Percentiles rank a stretch among this genome's conserved stretches.
Conservation (phyloP, 2,113 vertebrate species). For the Tetraodon nigroviridis region DNA sequence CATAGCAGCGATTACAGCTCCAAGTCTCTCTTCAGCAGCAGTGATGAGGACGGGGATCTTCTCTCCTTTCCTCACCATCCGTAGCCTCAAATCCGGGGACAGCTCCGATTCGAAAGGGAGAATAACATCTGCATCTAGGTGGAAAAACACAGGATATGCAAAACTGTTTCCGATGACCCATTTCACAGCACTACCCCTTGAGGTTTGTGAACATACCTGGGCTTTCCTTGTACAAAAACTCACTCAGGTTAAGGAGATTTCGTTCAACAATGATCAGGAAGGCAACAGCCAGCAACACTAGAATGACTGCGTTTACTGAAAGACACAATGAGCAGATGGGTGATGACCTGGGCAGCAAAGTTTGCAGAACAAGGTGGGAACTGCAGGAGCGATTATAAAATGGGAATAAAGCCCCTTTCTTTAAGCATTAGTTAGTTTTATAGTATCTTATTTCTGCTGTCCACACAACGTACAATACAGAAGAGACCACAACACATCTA, state of each 20-base stretch:
- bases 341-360: neutral
- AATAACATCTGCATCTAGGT: constrained; percentile 78
- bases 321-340: constrained; percentile 39
- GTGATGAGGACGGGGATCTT: constrained; percentile 90
- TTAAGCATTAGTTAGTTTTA: no score
- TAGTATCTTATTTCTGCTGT: neutral
- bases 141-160: neutral
- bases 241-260: constrained; percentile 88
- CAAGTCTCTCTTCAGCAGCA: constrained; percentile 86
- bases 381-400: neutral
- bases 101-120: constrained; percentile 86
- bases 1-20: constrained; percentile 86
- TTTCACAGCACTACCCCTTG: neutral
- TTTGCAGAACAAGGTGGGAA: neutral
- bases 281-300: constrained; percentile 80
- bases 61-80: constrained; percentile 61
- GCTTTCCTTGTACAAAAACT: constrained; percentile 82
- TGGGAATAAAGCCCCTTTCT: neutral
- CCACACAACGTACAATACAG: neutral
- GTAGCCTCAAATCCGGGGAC: constrained; percentile 62
- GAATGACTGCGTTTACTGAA: constrained; percentile 87
- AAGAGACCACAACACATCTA: neutral
- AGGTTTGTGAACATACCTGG: constrained; percentile 38
- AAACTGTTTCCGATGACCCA: neutral
- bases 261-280: constrained; percentile 89